phyloP scores from a whole-genome alignment of 2,888 invertebrate species.

The Notocelia uddmanniana region DNA sequence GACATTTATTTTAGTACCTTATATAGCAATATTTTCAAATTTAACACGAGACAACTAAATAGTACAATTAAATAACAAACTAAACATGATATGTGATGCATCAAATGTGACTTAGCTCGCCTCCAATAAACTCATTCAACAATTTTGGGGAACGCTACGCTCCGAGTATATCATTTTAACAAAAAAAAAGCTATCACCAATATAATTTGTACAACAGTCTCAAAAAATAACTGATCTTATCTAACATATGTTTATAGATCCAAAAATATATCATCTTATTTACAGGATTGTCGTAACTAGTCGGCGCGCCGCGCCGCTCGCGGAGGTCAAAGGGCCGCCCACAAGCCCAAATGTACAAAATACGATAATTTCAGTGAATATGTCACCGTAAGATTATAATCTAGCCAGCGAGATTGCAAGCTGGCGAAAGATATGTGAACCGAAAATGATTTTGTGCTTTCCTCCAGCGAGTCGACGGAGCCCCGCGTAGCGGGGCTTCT shows the following conservation, averaged over 20 bases:
- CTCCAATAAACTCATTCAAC: slow-evolving; percentile 76
- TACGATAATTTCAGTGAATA: too few species aligned
- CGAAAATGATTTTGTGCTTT: too few species aligned
- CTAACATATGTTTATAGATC: slow-evolving; percentile 66
- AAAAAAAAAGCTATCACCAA: slow-evolving; percentile 70
- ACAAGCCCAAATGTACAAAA: too few species aligned
- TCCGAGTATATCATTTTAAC: slow-evolving; percentile 69
- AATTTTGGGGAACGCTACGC: slow-evolving; percentile 71
- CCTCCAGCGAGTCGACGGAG: too few species aligned
- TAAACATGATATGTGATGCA: slow-evolving; percentile 83
- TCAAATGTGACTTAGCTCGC: slow-evolving; percentile 76
- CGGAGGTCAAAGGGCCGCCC: too few species aligned
- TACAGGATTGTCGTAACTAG: slow-evolving; percentile 55
- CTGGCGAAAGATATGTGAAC: too few species aligned
- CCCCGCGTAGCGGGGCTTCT: too few species aligned
- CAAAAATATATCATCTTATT: slow-evolving; percentile 79
- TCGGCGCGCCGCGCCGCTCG: not conserved
- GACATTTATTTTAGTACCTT: slow-evolving; percentile 77
- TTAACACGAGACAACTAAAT: slow-evolving; percentile 82
- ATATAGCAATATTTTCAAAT: slow-evolving; percentile 76
- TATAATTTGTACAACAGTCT: slow-evolving; percentile 81
- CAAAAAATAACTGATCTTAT: slow-evolving; percentile 78
- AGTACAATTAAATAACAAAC: slow-evolving; percentile 80
- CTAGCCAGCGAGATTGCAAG: too few species aligned
- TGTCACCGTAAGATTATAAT: too few species aligned